Base-by-base conservation (phyloP, 2,113 vertebrate genomes). In the Stomatorhinus ivindoensis region DNA sequence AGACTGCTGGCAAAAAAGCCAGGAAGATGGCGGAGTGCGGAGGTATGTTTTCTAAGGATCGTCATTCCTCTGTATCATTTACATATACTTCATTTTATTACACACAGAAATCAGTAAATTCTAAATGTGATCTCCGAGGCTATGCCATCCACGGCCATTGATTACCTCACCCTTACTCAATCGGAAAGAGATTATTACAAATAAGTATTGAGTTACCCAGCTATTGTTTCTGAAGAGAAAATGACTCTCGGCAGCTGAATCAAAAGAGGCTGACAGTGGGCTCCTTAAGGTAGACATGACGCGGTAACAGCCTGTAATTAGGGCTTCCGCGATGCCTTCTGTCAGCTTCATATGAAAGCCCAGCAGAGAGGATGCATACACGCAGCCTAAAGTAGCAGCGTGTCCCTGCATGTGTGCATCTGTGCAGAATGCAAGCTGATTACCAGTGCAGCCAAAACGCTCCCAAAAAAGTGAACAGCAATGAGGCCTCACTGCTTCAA, bases 201-300 rank as follows among this genome's bases (percentile, higher is more conserved):
- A 85, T 84, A 84, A 10, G n/a, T 51, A 89, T 85, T 89, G 88
- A 89, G 50, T 83, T 82, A 53, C 76, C 51, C 51, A 42, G 27
- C 48, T 89, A 84, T 61, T 89, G 80, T 50, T 50, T 84, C 44
- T 84, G 35, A 58, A 47, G 47, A 47, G 39, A 84, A 46, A 84
- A 84, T 84, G 44, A 86, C 27, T 65, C 24, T 46, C 27, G 10
- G 53, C 51, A 50, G 89, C 8, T 83, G 44, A 39, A 55, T 50
- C 44, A 86, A 86, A 89, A n/a, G 4, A 9, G 39, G n/a, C 39
- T 21, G 44, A 86, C n/a, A 48, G 88, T 39, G 31, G 27, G 8
- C 51, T 46, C 35, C 82, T 31, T 61, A 65, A 88, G 87, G 55
- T 39, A 19, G 73, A 80, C 31, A 42, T 42, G 6, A 80, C 82